Percentiles rank a stretch among this genome's conserved stretches.
Conservation (phyloP, 2,888 invertebrate species). For the Venustoraphidia nigricollis region DNA sequence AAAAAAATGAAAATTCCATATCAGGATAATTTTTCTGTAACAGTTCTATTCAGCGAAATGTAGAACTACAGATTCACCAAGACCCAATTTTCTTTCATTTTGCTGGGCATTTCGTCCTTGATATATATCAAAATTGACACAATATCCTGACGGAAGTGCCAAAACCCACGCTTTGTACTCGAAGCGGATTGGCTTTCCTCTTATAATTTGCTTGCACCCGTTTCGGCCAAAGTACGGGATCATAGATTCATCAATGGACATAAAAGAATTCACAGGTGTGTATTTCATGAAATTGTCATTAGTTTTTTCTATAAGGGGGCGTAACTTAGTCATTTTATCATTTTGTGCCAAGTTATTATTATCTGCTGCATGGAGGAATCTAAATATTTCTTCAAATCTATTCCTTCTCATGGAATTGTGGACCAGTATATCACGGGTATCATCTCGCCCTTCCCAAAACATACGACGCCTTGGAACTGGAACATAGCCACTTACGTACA, state of each 20-base stretch:
- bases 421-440: slow-evolving; percentile 11
- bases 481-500: slow-evolving; percentile 14
- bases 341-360: slow-evolving; percentile 11
- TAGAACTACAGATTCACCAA: no score
- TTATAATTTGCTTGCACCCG: slow-evolving; percentile 17
- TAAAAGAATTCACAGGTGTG: slow-evolving; percentile 11
- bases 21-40: slow-evolving; percentile 11
- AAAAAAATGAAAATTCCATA: no score
- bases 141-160: slow-evolving; percentile 16
- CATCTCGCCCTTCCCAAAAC: slow-evolving; percentile 13
- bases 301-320: slow-evolving; percentile 11
- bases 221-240: slow-evolving; percentile 17
- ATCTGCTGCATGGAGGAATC: slow-evolving; percentile 15
- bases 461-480: slow-evolving; percentile 9
- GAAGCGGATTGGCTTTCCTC: slow-evolving; percentile 20
- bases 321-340: slow-evolving; percentile 16
- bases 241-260: slow-evolving; percentile 17
- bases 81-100: slow-evolving; percentile 1
- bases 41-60: no score
- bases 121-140: slow-evolving; percentile 20
- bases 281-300: slow-evolving; percentile 12
- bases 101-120: slow-evolving; percentile 17
- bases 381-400: slow-evolving; percentile 13
- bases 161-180: slow-evolving; percentile 19
- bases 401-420: slow-evolving; percentile 13